Evolutionary conservation across 2,888 invertebrate genomes (phyloP).

Genomic region (Malthinus seriepunctatus): DNA sequence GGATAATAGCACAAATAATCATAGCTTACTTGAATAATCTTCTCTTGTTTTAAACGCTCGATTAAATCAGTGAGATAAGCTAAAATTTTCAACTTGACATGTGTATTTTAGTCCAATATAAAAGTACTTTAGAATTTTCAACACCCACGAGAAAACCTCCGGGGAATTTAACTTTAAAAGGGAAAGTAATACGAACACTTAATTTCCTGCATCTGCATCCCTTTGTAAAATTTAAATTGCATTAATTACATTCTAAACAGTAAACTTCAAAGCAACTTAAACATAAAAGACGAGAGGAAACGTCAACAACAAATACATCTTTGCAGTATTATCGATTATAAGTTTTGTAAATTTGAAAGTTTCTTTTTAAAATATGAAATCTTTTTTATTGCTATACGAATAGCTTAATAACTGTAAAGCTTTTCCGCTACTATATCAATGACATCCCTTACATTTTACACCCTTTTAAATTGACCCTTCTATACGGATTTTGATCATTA

Average conservation of each 20-base stretch:
- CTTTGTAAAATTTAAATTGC: constrained; percentile 20
- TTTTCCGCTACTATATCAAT: constrained; percentile 5
- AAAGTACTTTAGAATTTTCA: constrained; percentile 12
- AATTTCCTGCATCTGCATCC: constrained; percentile 19
- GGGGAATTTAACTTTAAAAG: background rate
- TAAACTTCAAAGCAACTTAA: background rate
- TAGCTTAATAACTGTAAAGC: constrained; percentile 9
- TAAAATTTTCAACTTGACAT: constrained; percentile 2
- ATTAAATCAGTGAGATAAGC: too few relatives aligned
- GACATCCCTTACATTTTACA: constrained; percentile 8
- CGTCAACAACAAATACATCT: too few relatives aligned
- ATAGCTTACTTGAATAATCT: too few relatives aligned
- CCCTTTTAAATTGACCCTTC: constrained; percentile 17
- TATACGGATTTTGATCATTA: constrained; percentile 28
- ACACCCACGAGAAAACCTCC: constrained; percentile 8
- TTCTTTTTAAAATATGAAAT: background rate
- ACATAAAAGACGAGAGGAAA: too few relatives aligned
- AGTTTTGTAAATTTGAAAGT: background rate
- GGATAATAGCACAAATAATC: too few relatives aligned
- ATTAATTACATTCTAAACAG: constrained; percentile 8
- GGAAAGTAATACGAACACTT: constrained; percentile 6
- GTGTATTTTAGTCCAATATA: constrained; percentile 11
- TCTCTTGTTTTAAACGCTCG: too few relatives aligned
- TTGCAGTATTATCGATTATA: too few relatives aligned
- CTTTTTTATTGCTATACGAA: too few relatives aligned